These are phyloP conservation scores for Galago senegalensis DNA, from an alignment of 2,797 vertebrate species.

Conservation along the genomic window DNA sequence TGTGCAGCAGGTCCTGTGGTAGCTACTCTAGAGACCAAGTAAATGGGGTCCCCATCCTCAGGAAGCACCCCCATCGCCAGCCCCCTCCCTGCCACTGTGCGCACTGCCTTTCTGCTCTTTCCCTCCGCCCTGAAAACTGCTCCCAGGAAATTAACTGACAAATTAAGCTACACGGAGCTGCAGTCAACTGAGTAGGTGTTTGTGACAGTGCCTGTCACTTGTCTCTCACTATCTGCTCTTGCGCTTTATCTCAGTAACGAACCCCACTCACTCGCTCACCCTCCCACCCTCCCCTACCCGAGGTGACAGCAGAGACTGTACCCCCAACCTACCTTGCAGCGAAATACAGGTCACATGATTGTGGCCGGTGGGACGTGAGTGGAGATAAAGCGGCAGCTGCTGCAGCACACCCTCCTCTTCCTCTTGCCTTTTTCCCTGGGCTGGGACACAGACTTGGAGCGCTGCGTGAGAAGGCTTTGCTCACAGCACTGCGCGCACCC, in stretches of 20 bases:
- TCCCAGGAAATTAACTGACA: not conserved
- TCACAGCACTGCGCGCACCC: too few relatives aligned
- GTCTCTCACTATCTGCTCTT: not conserved
- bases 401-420: not conserved
- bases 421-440: rapidly evolving
- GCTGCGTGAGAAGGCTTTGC: not conserved
- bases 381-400: not conserved
- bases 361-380: not conserved
- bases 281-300: rapidly evolving
- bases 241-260: not conserved
- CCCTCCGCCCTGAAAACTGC: not conserved
- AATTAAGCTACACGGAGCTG: not conserved
- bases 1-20: not conserved
- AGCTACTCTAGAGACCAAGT: not conserved
- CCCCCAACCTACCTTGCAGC: not conserved
- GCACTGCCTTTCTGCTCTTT: not conserved
- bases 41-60: not conserved
- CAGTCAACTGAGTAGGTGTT: not conserved
- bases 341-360: not conserved
- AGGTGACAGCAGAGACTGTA: not conserved
- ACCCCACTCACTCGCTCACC: not conserved
- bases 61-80: not conserved
- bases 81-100: too few relatives aligned
- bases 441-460: not conserved
- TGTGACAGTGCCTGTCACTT: not conserved